A percentile compares a stretch with the other conserved stretches of the same genome.
Conservation (phyloP, 1,140 invertebrate species). For the Carposina sasakii region DNA sequence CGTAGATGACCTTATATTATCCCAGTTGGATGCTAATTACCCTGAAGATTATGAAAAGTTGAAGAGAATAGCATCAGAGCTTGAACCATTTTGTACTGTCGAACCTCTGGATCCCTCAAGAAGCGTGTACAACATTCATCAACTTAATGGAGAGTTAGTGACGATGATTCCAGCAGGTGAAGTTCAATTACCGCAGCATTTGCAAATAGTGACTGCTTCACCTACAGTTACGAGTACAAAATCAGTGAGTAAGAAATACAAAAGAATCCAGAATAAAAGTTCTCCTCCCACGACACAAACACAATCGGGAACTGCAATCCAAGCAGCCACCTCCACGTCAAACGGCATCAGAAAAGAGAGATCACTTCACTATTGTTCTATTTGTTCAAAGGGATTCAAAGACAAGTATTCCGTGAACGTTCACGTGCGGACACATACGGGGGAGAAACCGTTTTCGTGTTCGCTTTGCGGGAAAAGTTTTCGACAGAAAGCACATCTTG, state of each 20-base stretch:
- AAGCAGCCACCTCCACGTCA: constrained; percentile 71
- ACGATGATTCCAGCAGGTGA: constrained; percentile 65
- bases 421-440: constrained; percentile 92
- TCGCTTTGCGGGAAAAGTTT: constrained; percentile 92
- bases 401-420: constrained; percentile 95
- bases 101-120: constrained; percentile 72
- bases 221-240: constrained; percentile 72
- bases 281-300: constrained; percentile 51
- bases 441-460: constrained; percentile 92
- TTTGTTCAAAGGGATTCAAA: constrained; percentile 94
- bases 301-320: constrained; percentile 48
- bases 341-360: constrained; percentile 84
- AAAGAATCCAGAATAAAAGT: constrained; percentile 61
- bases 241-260: constrained; percentile 70
- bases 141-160: constrained; percentile 66
- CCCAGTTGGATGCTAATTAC: constrained; percentile 78
- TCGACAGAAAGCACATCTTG: constrained; percentile 96
- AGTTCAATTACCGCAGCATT: constrained; percentile 65
- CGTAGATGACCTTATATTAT: constrained; percentile 82
- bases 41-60: constrained; percentile 83
- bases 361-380: constrained; percentile 90
- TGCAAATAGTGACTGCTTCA: constrained; percentile 66
- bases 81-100: constrained; percentile 80
- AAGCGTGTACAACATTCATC: constrained; percentile 70
- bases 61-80: constrained; percentile 82